Conservation (phyloP, 2,797 vertebrate species). For the Enteromius unitaeniatus region DNA sequence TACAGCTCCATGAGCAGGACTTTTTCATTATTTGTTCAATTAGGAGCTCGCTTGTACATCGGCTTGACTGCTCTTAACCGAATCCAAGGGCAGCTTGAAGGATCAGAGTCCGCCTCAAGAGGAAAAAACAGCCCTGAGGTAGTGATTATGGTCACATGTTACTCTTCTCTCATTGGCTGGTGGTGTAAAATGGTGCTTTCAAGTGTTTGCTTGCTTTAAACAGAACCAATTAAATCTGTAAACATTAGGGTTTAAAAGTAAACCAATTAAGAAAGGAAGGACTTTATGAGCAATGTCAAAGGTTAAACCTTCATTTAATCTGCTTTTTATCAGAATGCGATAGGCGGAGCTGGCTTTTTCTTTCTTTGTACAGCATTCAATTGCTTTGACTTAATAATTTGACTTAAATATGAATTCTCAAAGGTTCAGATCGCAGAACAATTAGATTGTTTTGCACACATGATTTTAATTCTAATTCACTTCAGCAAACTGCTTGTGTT, state of each 20-base stretch:
- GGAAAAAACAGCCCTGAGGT: conserved; percentile 4
- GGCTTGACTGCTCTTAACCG: conserved; percentile 56
- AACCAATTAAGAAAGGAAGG: neutral
- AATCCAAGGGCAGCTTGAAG: conserved; percentile 52
- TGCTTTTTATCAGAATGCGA: neutral
- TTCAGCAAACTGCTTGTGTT: neutral
- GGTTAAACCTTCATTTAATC: conserved; percentile 11
- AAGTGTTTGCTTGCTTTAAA: conserved; percentile 5
- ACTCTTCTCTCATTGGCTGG: neutral
- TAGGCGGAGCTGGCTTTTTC: neutral
- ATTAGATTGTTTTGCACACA: conserved; percentile 10
- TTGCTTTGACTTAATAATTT: conserved; percentile 35
- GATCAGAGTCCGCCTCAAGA: conserved; percentile 50
- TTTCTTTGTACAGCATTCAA: neutral
- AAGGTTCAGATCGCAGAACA: neutral
- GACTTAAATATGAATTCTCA: neutral
- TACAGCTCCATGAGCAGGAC: conserved; percentile 39
- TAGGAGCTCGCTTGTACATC: conserved; percentile 55
- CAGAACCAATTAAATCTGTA: neutral
- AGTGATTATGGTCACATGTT: conserved; percentile 7
- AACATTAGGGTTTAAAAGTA: neutral
- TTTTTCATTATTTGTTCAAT: conserved; percentile 62
- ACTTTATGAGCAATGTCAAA: conserved; percentile 4
- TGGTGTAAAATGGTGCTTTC: neutral
- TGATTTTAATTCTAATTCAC: neutral